Evolutionary conservation across 2,888 invertebrate species (phyloP).

Genomic region (Achlya flavicornis): DNA sequence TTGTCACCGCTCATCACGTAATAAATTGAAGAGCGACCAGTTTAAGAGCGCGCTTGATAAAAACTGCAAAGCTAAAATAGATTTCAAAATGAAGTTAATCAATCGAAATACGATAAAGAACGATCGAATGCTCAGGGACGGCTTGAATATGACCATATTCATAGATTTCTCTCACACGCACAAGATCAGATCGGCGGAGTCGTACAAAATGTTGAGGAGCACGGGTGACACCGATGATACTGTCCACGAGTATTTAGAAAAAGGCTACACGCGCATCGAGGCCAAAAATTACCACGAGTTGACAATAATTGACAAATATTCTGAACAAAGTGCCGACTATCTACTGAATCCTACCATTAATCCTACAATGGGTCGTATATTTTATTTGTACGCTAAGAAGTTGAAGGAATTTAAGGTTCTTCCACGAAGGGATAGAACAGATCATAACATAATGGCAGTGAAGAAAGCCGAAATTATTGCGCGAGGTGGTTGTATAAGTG

Average conservation of each 20-base stretch:
- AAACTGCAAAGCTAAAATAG: constrained; percentile 44
- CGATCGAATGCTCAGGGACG: constrained; percentile 36
- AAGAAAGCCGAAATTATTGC: constrained; percentile 23
- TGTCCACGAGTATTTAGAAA: constrained; percentile 34
- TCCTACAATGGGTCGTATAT: constrained; percentile 29
- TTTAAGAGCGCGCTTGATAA: constrained; percentile 25
- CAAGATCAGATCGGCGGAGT: constrained; percentile 26
- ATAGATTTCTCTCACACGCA: constrained; percentile 48
- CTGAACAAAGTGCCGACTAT: constrained; percentile 20
- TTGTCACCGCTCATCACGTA: constrained; percentile 41
- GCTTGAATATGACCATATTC: constrained; percentile 39
- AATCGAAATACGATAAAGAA: constrained; percentile 44
- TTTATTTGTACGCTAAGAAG: constrained; percentile 22
- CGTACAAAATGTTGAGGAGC: constrained; percentile 30
- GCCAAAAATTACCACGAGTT: constrained; percentile 41
- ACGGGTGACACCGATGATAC: constrained; percentile 35
- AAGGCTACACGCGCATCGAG: constrained; percentile 28
- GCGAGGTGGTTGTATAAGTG: constrained; percentile 26
- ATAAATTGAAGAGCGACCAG: constrained; percentile 30
- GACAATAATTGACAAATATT: constrained; percentile 30
- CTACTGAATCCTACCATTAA: constrained; percentile 35
- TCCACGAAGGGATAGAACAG: constrained; percentile 10
- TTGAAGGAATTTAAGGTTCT: constrained; percentile 14
- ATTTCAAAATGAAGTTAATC: constrained; percentile 46
- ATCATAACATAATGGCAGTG: constrained; percentile 19